Evolutionary conservation across 2,797 vertebrate genomes (phyloP).

Genomic region (Melanotaenia parkinsoni): DNA sequence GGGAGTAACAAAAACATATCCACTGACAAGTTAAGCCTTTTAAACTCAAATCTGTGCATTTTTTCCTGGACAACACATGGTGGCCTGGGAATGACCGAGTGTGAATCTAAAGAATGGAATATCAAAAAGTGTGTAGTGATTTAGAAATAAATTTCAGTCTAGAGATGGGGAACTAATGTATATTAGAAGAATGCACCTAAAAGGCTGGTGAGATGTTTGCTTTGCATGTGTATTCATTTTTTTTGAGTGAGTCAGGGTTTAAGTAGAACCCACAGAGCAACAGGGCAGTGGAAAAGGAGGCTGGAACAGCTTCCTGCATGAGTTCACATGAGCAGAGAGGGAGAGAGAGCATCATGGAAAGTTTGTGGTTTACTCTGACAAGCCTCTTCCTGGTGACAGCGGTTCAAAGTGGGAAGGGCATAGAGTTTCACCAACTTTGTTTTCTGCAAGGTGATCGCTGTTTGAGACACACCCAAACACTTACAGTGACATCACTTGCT

Average conservation of each 20-base stretch:
- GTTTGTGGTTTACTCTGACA: conserved; percentile 70
- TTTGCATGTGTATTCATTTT: conserved; percentile 40
- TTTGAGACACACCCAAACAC: conserved; percentile 46
- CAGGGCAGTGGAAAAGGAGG: conserved; percentile 30
- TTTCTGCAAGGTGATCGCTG: conserved; percentile 57
- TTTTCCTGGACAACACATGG: conserved; percentile 11
- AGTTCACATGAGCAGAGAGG: conserved; percentile 33
- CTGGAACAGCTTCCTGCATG: conserved; percentile 52
- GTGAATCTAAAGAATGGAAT: conserved; percentile 32
- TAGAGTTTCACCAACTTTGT: conserved; percentile 53
- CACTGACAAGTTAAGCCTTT: conserved; percentile 23
- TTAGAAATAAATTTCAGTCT: conserved; percentile 8
- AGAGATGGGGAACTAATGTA: neutral
- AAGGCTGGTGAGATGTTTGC: conserved; percentile 24
- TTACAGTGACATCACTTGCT: conserved; percentile 28
- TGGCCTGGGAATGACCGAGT: conserved; percentile 15
- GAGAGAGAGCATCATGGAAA: conserved; percentile 69
- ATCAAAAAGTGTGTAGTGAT: neutral
- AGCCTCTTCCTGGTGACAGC: conserved; percentile 64
- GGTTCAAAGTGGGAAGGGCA: conserved; percentile 50
- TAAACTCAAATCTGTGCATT: conserved; percentile 21
- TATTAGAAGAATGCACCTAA: conserved; percentile 17
- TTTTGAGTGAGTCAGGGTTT: conserved; percentile 42
- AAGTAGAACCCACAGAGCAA: conserved; percentile 43
- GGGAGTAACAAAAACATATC: conserved; percentile 37